Conservation (phyloP, 2,113 vertebrate species). For the Hypomesus transpacificus region DNA sequence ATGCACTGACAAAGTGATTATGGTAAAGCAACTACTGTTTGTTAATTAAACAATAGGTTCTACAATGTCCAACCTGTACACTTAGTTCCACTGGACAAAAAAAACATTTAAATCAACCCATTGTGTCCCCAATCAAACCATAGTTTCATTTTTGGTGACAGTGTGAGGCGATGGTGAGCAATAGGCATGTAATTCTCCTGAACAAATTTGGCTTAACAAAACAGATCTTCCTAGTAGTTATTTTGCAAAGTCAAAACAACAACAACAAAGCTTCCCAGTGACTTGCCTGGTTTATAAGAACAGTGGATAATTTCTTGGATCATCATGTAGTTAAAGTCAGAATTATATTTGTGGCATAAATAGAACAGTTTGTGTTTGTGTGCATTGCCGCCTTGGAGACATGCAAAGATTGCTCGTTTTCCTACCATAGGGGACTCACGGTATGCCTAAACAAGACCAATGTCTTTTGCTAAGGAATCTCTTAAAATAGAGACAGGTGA, state of each 20-base stretch:
- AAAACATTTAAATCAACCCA: conserved; percentile 43
- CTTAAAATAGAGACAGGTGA: no score
- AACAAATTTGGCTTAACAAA: conserved; percentile 48
- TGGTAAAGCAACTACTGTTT: neutral
- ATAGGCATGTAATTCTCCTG: conserved; percentile 51
- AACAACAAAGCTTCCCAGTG: conserved; percentile 24
- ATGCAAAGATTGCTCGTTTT: neutral
- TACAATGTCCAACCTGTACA: conserved; percentile 13
- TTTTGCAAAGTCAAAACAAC: conserved; percentile 22
- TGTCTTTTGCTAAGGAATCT: no score
- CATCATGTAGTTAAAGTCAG: conserved; percentile 15
- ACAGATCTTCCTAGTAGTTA: conserved; percentile 42
- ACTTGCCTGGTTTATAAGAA: conserved; percentile 19
- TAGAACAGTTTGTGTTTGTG: neutral
- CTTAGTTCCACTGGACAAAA: conserved; percentile 36
- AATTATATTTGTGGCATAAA: conserved; percentile 12
- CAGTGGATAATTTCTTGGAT: conserved; percentile 20
- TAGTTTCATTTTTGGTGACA: conserved; percentile 32
- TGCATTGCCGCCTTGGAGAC: conserved; percentile 2
- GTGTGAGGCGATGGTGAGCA: conserved; percentile 56
- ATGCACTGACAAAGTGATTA: neutral
- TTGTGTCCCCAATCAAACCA: conserved; percentile 43
- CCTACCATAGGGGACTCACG: no score
- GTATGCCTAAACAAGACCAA: no score
- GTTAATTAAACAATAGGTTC: neutral